Base-by-base conservation (phyloP, 2,888 invertebrate species). In the Sesia bembeciformis region DNA sequence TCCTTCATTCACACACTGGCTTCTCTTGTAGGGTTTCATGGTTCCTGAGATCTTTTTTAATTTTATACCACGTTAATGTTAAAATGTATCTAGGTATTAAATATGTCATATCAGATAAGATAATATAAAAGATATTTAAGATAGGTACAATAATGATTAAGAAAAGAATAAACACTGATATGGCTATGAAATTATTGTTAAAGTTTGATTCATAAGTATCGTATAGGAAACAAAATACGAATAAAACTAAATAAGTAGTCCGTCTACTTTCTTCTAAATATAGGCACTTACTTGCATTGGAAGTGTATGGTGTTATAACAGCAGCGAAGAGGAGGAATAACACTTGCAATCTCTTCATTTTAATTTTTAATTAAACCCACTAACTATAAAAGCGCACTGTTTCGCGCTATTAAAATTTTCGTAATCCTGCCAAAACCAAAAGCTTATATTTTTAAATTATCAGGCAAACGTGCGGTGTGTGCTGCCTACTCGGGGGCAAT, bases 211-310 rank as follows among this genome's bases (percentile, higher is more conserved):
- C 23, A 23, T 23, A 23, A 23, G 23, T 23, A 23, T 23, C 23
- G 23, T 23, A 23, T 23, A 23, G 23, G 23, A 23, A 23, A 23
- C 23, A 23, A 23, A 23, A 23, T 23, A 23, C 23, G 23, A 23
- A 23, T 23, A 23, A 23, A 23, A 23, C 23, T 23, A 23, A 23
- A 23, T 23, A 23, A 74, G 74, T 67, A 57, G 76, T 72, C 60
- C 59, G 67, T 74, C 80, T 67, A 84, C 83, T 84, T 84, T 84
- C 81, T 77, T 84, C 67, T 61, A 66, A 66, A 23, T 23, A 23
- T 23, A 65, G 60, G 57, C 57, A 87, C 88, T 89, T 81, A 88
- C 88, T 81, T 76, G 84, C 73, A 59, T 81, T 76, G 39, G 85
- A 79, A 38, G 82, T 70, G 58, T 78, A 75, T 59, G 81, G 72